Evolutionary conservation across 2,888 invertebrate genomes (phyloP).

Genomic region (Zhuqinia jingwanae): DNA sequence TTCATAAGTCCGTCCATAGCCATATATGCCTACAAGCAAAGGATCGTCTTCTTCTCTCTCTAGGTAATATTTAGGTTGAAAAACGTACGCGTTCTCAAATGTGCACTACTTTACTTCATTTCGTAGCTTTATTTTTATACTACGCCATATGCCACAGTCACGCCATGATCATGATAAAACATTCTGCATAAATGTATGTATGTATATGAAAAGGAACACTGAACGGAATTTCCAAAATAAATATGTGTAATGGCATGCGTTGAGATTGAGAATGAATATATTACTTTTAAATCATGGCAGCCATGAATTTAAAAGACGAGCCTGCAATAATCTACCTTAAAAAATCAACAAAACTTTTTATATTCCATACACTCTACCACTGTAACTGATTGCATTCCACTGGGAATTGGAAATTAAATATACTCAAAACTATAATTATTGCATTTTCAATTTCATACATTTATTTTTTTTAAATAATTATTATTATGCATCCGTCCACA

Average conservation of each 20-base stretch:
- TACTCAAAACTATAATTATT: no score
- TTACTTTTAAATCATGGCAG: no score
- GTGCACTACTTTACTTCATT: constrained; percentile 28
- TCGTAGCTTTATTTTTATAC: constrained; percentile 43
- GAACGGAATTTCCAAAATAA: constrained; percentile 35
- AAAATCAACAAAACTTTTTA: no score
- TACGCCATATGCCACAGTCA: constrained; percentile 63
- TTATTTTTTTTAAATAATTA: no score
- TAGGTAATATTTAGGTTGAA: constrained; percentile 30
- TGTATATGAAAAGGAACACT: no score
- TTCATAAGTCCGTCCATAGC: constrained; percentile 24
- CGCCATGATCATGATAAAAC: constrained; percentile 11
- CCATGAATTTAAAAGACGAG: neutral
- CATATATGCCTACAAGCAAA: constrained; percentile 42
- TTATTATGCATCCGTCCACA: no score
- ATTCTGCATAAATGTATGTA: neutral
- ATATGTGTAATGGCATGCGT: no score
- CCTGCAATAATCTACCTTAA: neutral
- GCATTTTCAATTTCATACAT: no score
- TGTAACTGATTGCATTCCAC: no score
- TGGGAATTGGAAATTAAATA: no score
- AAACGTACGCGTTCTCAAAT: constrained; percentile 22
- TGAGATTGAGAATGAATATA: neutral
- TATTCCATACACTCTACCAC: no score
- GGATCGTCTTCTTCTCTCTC: constrained; percentile 56